Evolutionary conservation across 2,797 vertebrate genomes (phyloP).

Genomic region (Sebastes oblongus): DNA sequence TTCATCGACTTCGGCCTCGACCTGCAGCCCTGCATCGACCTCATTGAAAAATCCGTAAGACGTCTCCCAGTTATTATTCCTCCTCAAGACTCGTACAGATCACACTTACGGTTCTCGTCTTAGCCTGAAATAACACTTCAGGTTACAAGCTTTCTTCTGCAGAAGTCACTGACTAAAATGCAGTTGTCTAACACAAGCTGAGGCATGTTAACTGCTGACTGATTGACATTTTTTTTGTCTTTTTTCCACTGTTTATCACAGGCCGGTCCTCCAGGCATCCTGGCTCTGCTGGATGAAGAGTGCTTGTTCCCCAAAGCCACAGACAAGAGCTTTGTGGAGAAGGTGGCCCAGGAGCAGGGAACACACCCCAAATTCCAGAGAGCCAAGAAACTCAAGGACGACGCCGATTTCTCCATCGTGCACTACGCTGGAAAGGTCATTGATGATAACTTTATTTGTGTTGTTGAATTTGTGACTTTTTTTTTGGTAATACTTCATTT

Average conservation of each 20-base stretch:
- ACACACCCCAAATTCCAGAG: slow-evolving; percentile 95
- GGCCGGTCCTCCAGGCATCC: slow-evolving; percentile 93
- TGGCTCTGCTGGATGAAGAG: slow-evolving; percentile 96
- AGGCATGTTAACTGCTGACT: neutral
- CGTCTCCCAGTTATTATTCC: neutral
- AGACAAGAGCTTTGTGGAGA: slow-evolving; percentile 96
- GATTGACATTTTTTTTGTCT: neutral
- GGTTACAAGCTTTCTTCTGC: neutral
- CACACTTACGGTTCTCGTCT: neutral
- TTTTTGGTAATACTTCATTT: too few species aligned
- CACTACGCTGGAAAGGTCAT: slow-evolving; percentile 97
- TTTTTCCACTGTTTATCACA: slow-evolving; percentile 44
- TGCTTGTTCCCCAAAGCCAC: slow-evolving; percentile 99
- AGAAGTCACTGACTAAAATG: neutral
- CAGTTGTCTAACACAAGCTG: neutral
- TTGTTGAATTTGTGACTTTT: neutral
- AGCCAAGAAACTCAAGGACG: slow-evolving; percentile 96
- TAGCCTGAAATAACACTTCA: neutral
- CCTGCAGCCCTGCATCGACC: slow-evolving; percentile 97
- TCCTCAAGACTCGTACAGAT: neutral
- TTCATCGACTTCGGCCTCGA: slow-evolving; percentile 99
- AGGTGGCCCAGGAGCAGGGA: slow-evolving; percentile 94
- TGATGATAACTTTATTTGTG: neutral
- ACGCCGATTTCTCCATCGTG: slow-evolving; percentile 94
- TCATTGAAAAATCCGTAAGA: slow-evolving; percentile 92